Base-by-base conservation (phyloP, 64 coral and sea anemone genomes). In the Orbicella faveolata region DNA sequence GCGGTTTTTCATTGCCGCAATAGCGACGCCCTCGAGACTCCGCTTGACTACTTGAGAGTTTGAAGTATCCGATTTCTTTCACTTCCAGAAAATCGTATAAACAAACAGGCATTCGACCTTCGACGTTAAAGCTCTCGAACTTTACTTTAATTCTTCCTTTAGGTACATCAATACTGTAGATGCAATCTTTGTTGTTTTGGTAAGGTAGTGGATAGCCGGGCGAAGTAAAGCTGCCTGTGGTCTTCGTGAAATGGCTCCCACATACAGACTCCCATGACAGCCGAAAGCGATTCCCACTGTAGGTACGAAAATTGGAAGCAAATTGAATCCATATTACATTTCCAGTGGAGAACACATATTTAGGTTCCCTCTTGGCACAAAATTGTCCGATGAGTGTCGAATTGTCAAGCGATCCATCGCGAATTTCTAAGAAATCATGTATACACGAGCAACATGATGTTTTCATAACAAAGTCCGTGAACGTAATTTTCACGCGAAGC, bases 351-450 rank as follows among this genome's bases (percentile, higher is more conserved):
- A 91, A 99, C 14, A 99, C 81, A 16, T 77, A 86, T 73, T 93
- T 91, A 13, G 97, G 97, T 55, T 87, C 37, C 36, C 84, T 90
- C 52, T 96, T 92, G 1, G 97, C 94, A 86, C 97, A 99, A 80
- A 90, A 99, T 33, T 88, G 91, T 33, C 94, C 97, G 54, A 99
- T 94, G 2, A 96, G 75, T 23, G 94, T 83, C 23, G 97, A 95
- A 77, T 89, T 96, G 64, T 82, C 64, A 54, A 93, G 75, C 11
- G 77, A 53, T 19, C 97, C 97, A 66, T 99, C 97, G 30, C 94
- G 91, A 61, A 99, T 87, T 90, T 95, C 97, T 62, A 99, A 81
- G 59, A 81, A 99, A 93, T 96, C 97, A n/a, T 88, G 81, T 26
- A 63, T 34, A 75, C 97, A 99, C 1, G 94, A 93, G 86, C 97